Conservation (phyloP, 2,113 vertebrate genomes). For the Thinocorus orbignyianus region DNA sequence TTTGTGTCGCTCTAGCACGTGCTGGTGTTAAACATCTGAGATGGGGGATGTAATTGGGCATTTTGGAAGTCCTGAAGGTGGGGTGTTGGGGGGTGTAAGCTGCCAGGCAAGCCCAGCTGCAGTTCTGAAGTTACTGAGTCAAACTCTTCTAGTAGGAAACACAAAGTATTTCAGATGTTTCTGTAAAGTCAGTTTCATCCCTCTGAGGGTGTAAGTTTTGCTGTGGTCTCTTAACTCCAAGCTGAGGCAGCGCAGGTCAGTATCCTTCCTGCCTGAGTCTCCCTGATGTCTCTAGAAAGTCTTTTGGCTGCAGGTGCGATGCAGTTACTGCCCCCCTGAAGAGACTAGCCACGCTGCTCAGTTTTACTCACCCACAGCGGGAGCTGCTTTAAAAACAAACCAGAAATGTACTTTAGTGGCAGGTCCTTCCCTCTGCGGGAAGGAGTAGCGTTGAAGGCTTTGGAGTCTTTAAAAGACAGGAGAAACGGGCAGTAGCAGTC, state of each 20-base stretch:
- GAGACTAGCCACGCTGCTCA: background rate
- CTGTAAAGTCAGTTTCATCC: background rate
- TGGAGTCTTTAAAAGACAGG: background rate
- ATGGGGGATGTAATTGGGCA: background rate
- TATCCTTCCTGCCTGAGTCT: background rate
- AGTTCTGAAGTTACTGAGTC: background rate
- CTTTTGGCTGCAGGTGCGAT: background rate
- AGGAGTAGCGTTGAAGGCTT: background rate
- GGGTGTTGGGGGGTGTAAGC: background rate
- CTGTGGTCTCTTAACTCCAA: background rate
- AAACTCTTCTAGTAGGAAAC: background rate
- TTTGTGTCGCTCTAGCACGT: background rate
- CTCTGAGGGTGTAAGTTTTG: background rate
- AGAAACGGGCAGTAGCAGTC: background rate
- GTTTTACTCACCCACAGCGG: background rate
- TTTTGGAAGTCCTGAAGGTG: background rate
- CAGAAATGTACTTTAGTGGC: background rate
- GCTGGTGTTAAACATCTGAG: background rate
- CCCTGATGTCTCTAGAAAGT: background rate
- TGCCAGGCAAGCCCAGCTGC: background rate
- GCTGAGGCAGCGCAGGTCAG: background rate
- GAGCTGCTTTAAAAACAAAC: background rate
- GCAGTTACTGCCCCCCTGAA: background rate
- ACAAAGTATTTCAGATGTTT: rapidly evolving
- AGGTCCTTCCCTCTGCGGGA: background rate